phyloP scores from a whole-genome alignment of 64 coral and sea anemone genomes.

The Astreopora myriophthalma region DNA sequence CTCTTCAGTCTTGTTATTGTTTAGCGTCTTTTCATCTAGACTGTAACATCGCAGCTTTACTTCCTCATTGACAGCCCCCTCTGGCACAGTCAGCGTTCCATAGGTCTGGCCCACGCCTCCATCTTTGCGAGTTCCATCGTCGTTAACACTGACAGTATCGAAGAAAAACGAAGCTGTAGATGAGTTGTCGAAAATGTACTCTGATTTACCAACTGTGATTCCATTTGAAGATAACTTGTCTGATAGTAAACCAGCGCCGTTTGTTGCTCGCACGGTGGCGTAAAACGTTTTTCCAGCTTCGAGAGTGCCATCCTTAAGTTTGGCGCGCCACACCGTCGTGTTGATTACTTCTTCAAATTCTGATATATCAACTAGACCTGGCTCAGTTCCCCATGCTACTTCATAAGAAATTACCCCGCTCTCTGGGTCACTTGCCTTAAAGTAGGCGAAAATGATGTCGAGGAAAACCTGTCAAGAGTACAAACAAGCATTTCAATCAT shows the following conservation, averaged over 20 bases:
- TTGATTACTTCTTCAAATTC: constrained; percentile 90
- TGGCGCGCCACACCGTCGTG: constrained; percentile 81
- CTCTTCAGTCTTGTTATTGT: constrained; percentile 64
- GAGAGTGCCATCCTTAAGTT: constrained; percentile 69
- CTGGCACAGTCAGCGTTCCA: constrained; percentile 85
- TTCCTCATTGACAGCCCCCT: constrained; percentile 78
- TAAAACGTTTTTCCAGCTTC: constrained; percentile 70
- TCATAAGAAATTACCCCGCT: constrained; percentile 90
- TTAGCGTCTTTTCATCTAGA: constrained; percentile 61
- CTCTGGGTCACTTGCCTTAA: constrained; percentile 75
- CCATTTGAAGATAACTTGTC: constrained; percentile 83
- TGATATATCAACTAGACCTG: constrained; percentile 52
- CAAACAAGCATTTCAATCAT: no score
- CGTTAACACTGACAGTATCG: constrained; percentile 87
- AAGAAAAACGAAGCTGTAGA: constrained; percentile 77
- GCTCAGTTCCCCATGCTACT: constrained; percentile 90
- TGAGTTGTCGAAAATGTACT: constrained; percentile 85
- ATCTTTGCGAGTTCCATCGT: constrained; percentile 74
- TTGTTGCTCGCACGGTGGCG: constrained; percentile 85
- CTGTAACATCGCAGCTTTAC: constrained; percentile 81
- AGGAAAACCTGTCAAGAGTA: constrained; percentile 77
- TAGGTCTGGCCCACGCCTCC: constrained; percentile 87
- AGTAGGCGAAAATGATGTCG: constrained; percentile 96
- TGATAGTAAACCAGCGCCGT: constrained; percentile 86
- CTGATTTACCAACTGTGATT: constrained; percentile 88